Percentiles rank a stretch among this genome's conserved stretches.
phyloP scores from a whole-genome alignment of 1,140 invertebrate genomes.

The Ganaspis sp. region DNA sequence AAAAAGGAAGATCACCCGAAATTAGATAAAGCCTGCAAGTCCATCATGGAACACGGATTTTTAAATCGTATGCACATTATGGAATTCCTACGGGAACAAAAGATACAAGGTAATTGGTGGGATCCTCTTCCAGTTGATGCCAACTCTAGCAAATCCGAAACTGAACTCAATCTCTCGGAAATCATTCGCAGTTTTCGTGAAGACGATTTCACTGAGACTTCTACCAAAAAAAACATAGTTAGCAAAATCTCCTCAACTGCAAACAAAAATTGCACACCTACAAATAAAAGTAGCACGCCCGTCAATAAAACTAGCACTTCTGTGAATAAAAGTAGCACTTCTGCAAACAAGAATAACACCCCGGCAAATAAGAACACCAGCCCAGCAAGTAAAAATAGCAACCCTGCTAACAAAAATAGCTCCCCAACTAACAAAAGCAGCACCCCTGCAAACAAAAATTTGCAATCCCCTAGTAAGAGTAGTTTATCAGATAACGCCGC shows the following conservation, averaged over 20 bases:
- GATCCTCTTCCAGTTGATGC: not conserved
- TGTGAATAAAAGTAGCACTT: not conserved
- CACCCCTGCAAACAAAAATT: too few relatives aligned
- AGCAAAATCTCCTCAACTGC: not conserved
- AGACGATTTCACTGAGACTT: not conserved
- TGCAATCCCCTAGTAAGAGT: too few relatives aligned
- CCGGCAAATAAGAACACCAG: too few relatives aligned
- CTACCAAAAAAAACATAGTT: not conserved
- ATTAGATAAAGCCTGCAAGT: slow-evolving; percentile 60
- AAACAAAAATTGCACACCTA: not conserved
- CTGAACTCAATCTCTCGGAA: not conserved
- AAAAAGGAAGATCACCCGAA: slow-evolving; percentile 52
- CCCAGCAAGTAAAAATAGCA: too few relatives aligned
- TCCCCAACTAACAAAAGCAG: too few relatives aligned
- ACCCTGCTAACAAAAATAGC: too few relatives aligned
- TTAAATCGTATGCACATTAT: slow-evolving; percentile 60
- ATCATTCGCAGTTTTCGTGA: slow-evolving; percentile 31
- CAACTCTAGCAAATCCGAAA: not conserved
- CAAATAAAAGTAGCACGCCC: not conserved
- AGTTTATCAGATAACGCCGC: too few relatives aligned
- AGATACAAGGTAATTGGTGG: slow-evolving; percentile 63
- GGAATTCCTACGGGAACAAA: slow-evolving; percentile 63
- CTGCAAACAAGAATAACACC: too few relatives aligned
- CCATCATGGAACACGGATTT: slow-evolving; percentile 67
- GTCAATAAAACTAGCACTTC: not conserved